These are phyloP conservation scores for Muscidifurax raptorellus DNA, from an alignment of 1,140 invertebrate genomes.

Conservation along the genomic window DNA sequence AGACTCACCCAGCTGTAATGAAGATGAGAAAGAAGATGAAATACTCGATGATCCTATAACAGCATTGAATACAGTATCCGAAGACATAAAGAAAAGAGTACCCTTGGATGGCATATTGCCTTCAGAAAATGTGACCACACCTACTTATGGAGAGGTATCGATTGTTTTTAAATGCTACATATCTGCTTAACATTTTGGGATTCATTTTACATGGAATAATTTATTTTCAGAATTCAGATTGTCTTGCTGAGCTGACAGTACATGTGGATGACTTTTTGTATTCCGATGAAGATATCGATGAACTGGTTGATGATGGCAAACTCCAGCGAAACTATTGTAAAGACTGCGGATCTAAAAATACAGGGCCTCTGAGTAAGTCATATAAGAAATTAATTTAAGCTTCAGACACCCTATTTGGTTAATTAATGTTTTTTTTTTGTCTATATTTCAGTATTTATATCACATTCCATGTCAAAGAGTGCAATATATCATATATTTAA, in stretches of 20 bases:
- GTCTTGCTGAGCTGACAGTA: conserved; percentile 76
- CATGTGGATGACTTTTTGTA: conserved; percentile 85
- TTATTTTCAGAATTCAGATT: conserved; percentile 77
- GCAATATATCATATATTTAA: conserved; percentile 81
- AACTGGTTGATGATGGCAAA: conserved; percentile 78
- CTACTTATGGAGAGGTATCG: conserved; percentile 74
- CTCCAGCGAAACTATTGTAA: conserved; percentile 80
- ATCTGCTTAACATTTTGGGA: background rate
- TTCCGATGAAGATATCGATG: conserved; percentile 80
- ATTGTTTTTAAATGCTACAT: conserved; percentile 20
- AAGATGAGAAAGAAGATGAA: background rate
- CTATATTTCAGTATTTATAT: conserved; percentile 78
- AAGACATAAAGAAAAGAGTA: conserved; percentile 76
- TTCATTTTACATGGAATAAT: conserved; percentile 22
- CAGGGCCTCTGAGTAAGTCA: conserved; percentile 76
- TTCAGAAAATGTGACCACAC: conserved; percentile 77
- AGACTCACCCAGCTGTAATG: background rate
- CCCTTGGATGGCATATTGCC: conserved; percentile 77
- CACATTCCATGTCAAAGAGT: conserved; percentile 81
- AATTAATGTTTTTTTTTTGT: conserved; percentile 16
- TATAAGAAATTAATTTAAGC: conserved; percentile 28
- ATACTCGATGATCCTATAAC: conserved; percentile 60
- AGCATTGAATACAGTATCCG: conserved; percentile 73
- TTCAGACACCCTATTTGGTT: background rate
- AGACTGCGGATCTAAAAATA: conserved; percentile 80